Evolutionary conservation across 2,113 vertebrate genomes (phyloP).

Genomic region (Phrynosoma platyrhinos): DNA sequence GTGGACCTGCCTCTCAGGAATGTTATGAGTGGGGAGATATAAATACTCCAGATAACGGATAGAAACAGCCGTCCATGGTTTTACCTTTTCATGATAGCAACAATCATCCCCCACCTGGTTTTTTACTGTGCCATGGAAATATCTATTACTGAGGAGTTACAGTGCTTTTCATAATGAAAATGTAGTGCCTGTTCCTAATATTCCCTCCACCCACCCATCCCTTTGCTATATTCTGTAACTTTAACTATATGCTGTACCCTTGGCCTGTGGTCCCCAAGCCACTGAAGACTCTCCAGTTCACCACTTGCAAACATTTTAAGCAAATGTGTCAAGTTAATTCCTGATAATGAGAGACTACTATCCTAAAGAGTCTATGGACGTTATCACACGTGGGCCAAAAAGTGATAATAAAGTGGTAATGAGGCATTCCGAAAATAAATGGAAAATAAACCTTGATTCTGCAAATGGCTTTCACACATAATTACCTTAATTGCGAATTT

Average conservation of each 20-base stretch:
- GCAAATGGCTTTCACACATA: no score
- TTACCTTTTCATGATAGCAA: not conserved
- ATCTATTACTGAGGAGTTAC: slow-evolving; percentile 52
- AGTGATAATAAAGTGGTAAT: no score
- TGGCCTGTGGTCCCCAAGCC: slow-evolving; percentile 34
- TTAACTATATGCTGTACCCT: slow-evolving; percentile 60
- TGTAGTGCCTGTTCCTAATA: slow-evolving; percentile 54
- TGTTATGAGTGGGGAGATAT: not conserved
- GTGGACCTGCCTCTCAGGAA: not conserved
- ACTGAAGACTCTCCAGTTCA: not conserved
- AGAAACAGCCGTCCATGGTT: slow-evolving; percentile 11
- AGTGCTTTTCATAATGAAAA: slow-evolving; percentile 68
- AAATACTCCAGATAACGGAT: not conserved
- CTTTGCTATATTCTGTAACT: slow-evolving; percentile 62
- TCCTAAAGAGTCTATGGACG: not conserved
- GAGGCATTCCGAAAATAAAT: no score
- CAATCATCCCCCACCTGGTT: slow-evolving; percentile 4
- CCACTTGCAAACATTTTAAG: not conserved
- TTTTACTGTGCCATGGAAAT: not conserved
- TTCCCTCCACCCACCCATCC: slow-evolving; percentile 39
- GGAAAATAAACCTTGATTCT: no score
- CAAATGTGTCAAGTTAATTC: not conserved
- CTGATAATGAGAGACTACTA: not conserved
- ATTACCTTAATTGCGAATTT: no score
- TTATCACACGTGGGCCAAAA: no score